Conservation (phyloP, 2,888 invertebrate genomes). For the Drosophila yooni region DNA sequence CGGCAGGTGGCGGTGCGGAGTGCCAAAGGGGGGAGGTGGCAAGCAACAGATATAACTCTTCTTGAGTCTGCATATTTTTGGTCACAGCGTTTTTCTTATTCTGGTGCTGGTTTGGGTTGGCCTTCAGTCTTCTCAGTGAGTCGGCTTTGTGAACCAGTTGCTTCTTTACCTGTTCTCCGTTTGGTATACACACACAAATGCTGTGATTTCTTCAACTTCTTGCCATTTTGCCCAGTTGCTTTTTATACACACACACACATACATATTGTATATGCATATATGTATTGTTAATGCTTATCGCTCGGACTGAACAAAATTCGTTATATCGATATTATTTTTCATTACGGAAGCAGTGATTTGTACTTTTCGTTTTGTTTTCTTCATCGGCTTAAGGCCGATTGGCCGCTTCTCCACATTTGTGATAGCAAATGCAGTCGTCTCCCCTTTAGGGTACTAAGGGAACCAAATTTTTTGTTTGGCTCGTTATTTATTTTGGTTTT, state of each 20-base stretch:
- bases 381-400: conserved; percentile 7
- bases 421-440: conserved; percentile 4
- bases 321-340: conserved; percentile 29
- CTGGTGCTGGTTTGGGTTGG: conserved; percentile 31
- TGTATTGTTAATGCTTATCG: conserved; percentile 24
- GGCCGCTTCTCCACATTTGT: not conserved
- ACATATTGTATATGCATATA: not conserved
- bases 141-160: conserved; percentile 64
- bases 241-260: conserved; percentile 16
- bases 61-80: conserved; percentile 65
- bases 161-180: conserved; percentile 56
- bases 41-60: conserved; percentile 45
- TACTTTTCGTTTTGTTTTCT: conserved; percentile 42
- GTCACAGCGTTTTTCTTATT: conserved; percentile 54
- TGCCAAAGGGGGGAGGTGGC: not conserved
- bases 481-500: not conserved
- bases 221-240: conserved; percentile 40
- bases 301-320: conserved; percentile 19
- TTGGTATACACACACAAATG: conserved; percentile 53
- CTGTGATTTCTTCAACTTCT: conserved; percentile 36
- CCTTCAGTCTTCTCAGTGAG: conserved; percentile 49
- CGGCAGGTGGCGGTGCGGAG: not conserved
- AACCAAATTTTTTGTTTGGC: not conserved
- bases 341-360: conserved; percentile 67
- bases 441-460: not conserved